A percentile compares a stretch with the other conserved stretches of the same genome.
Evolutionary conservation across 2,797 vertebrate genomes (phyloP).

Genomic region (Carcharodon carcharias): DNA sequence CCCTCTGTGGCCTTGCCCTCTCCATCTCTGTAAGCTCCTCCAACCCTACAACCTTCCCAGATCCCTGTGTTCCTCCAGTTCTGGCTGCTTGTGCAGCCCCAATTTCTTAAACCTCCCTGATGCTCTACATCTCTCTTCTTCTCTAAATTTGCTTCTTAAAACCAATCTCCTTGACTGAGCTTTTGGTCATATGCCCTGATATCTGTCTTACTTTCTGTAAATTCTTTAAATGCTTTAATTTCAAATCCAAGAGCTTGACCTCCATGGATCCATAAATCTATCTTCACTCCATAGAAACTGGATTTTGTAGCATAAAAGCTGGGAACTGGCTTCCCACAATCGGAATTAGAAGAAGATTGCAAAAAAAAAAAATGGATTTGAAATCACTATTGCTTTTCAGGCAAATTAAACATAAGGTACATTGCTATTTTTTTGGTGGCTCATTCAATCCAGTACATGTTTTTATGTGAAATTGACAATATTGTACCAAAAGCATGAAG

Average conservation of each 20-base stretch:
- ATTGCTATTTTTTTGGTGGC: slow-evolving; percentile 47
- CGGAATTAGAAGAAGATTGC: background rate
- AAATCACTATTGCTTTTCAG: slow-evolving; percentile 40
- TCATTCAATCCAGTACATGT: background rate
- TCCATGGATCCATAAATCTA: background rate
- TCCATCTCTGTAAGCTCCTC: background rate
- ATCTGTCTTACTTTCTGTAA: background rate
- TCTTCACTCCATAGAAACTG: background rate
- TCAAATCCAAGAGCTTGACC: background rate
- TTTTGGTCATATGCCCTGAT: background rate
- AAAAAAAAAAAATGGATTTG: background rate
- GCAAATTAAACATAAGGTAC: slow-evolving; percentile 46
- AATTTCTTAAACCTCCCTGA: background rate
- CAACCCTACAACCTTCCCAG: background rate
- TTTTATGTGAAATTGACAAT: slow-evolving; percentile 10
- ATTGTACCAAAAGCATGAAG: slow-evolving; percentile 33
- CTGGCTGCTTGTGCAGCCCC: background rate
- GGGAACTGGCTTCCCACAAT: background rate
- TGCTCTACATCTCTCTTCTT: background rate
- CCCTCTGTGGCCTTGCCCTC: background rate
- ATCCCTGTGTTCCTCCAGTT: background rate
- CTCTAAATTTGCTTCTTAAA: background rate
- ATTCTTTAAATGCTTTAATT: background rate
- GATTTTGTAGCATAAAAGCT: background rate
- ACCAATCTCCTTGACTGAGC: background rate